Evolutionary conservation across 1,140 invertebrate genomes (phyloP).

Genomic region (Neuroterus valhalla): DNA sequence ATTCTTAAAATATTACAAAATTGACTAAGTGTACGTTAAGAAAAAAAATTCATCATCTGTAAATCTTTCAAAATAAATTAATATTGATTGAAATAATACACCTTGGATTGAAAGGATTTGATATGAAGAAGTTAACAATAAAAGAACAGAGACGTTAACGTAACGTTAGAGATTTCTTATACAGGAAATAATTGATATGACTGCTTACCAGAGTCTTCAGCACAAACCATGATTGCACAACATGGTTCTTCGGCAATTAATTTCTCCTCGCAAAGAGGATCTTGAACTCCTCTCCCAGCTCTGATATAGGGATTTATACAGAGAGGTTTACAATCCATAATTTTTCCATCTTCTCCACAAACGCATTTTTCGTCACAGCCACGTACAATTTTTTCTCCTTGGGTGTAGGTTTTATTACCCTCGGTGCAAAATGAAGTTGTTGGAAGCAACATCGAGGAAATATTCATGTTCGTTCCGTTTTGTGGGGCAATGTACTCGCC

Average conservation of each 20-base stretch:
- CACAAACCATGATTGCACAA: slow-evolving; percentile 82
- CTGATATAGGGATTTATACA: slow-evolving; percentile 80
- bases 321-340: slow-evolving; percentile 80
- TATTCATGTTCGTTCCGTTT: slow-evolving; percentile 58
- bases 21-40: too few species aligned
- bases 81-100: too few species aligned
- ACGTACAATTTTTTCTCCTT: slow-evolving; percentile 80
- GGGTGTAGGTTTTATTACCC: slow-evolving; percentile 83
- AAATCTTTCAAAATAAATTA: too few species aligned
- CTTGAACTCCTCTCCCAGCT: slow-evolving; percentile 78
- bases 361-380: slow-evolving; percentile 84
- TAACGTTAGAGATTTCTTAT: too few species aligned
- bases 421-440: slow-evolving; percentile 78
- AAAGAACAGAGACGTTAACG: too few species aligned
- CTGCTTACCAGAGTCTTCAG: slow-evolving; percentile 74
- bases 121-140: too few species aligned
- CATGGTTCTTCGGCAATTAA: slow-evolving; percentile 83
- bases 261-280: slow-evolving; percentile 84
- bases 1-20: too few species aligned
- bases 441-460: slow-evolving; percentile 48
- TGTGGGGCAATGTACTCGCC: slow-evolving; percentile 63
- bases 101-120: too few species aligned
- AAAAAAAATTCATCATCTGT: too few species aligned
- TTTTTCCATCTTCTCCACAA: slow-evolving; percentile 77
- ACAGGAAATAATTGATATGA: too few species aligned